These are phyloP conservation scores for Apolygus lucorum DNA, from an alignment of 1,140 invertebrate species.

Conservation along the genomic window DNA sequence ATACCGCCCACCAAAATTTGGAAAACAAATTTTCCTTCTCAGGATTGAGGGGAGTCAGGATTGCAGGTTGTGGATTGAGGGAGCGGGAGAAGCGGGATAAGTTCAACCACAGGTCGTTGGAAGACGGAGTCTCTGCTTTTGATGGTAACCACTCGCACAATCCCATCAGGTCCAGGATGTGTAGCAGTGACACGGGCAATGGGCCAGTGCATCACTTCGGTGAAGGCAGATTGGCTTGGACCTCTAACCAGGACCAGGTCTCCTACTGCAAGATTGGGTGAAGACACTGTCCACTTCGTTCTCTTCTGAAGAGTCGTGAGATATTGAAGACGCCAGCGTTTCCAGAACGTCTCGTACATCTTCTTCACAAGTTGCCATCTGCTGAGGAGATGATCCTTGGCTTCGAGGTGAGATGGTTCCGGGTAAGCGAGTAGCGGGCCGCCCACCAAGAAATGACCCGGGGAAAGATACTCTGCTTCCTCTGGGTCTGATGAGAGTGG, in stretches of 20 bases:
- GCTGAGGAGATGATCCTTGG: constrained; percentile 29
- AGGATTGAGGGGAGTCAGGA: no score
- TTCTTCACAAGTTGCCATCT: constrained; percentile 31
- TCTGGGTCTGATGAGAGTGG: constrained; percentile 36
- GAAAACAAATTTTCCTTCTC: not conserved
- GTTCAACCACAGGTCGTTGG: not conserved
- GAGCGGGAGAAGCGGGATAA: not conserved
- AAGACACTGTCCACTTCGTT: constrained; percentile 34
- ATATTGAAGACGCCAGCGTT: constrained; percentile 34
- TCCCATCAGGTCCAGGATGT: constrained; percentile 22
- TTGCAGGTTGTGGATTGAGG: no score
- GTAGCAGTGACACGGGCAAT: constrained; percentile 23
- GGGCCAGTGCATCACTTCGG: no score
- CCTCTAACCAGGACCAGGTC: constrained; percentile 38
- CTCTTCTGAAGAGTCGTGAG: constrained; percentile 33
- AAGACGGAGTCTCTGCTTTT: constrained; percentile 1
- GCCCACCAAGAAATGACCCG: constrained; percentile 37
- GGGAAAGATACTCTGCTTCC: constrained; percentile 36
- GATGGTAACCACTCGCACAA: constrained; percentile 17
- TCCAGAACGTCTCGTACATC: constrained; percentile 33
- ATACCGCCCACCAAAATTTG: not conserved
- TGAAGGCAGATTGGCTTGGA: constrained; percentile 34
- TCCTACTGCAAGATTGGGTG: constrained; percentile 32
- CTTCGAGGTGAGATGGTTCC: constrained; percentile 21
- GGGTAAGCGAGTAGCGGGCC: constrained; percentile 25